These are phyloP conservation scores for Ochropacha duplaris DNA, from an alignment of 2,888 invertebrate species.

Conservation along the genomic window DNA sequence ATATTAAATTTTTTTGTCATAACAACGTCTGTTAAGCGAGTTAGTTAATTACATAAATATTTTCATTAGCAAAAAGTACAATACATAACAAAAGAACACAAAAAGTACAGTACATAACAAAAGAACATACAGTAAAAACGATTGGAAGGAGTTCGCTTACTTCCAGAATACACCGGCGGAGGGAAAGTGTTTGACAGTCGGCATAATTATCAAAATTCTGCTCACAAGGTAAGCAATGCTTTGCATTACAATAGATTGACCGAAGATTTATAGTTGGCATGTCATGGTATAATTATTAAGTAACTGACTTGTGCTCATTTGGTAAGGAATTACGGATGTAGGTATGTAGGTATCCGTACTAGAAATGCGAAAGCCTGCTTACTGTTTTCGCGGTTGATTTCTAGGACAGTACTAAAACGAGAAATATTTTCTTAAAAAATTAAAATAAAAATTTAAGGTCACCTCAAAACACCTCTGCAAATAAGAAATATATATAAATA, in stretches of 20 bases:
- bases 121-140: not conserved
- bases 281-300: not conserved
- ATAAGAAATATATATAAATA: too few relatives aligned
- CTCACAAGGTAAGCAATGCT: slow-evolving; percentile 38
- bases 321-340: not conserved
- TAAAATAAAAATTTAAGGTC: too few relatives aligned
- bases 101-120: too few relatives aligned
- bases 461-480: too few relatives aligned
- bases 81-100: too few relatives aligned
- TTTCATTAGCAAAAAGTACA: too few relatives aligned
- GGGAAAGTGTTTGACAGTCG: slow-evolving; percentile 51
- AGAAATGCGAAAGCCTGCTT: not conserved
- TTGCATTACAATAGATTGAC: slow-evolving; percentile 51
- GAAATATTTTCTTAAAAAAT: slow-evolving; percentile 46
- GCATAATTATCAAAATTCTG: slow-evolving; percentile 62
- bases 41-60: too few relatives aligned
- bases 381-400: not conserved
- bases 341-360: not conserved
- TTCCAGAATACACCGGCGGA: slow-evolving; percentile 54
- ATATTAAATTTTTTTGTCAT: too few relatives aligned
- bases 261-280: slow-evolving; percentile 9
- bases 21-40: too few relatives aligned
- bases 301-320: not conserved
- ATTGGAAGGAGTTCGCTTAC: not conserved
- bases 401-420: not conserved